A percentile compares a stretch with the other conserved stretches of the same genome.
phyloP scores from a whole-genome alignment of 2,113 vertebrate species.

The Ictidomys tridecemlineatus region DNA sequence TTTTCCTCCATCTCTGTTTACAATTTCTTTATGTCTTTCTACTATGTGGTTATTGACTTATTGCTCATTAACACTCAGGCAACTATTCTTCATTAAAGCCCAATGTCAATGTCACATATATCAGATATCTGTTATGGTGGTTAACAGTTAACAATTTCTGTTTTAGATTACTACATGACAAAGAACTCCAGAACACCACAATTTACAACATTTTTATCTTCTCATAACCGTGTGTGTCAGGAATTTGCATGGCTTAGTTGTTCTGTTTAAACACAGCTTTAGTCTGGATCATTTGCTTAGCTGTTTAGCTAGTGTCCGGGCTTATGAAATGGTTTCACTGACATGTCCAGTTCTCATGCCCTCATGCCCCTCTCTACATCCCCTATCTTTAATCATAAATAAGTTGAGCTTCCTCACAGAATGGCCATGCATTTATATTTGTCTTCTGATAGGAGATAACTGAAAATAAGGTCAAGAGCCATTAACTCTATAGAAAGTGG shows the following conservation, averaged over 20 bases:
- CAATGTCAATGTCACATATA: neutral
- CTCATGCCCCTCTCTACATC: fast-evolving
- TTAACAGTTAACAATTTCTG: neutral
- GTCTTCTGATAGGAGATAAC: neutral
- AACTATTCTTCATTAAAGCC: too few species aligned
- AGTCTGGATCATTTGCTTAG: neutral
- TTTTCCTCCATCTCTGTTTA: neutral
- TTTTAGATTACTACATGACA: neutral
- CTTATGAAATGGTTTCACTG: neutral
- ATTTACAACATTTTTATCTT: neutral
- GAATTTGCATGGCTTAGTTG: neutral
- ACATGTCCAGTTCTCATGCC: fast-evolving
- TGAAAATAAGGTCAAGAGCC: neutral
- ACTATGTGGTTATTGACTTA: neutral
- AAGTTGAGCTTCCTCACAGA: neutral
- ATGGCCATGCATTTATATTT: neutral
- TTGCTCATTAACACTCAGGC: neutral
- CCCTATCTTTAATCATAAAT: too few species aligned
- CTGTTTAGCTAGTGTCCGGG: neutral
- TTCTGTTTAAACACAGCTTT: too few species aligned
- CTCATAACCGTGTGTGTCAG: neutral
- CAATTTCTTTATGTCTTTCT: neutral
- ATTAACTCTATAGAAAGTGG: neutral
- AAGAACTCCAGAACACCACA: neutral
- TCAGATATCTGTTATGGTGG: neutral